These are phyloP conservation scores for Thymallus thymallus DNA, from an alignment of 2,113 vertebrate genomes.

Conservation along the genomic window DNA sequence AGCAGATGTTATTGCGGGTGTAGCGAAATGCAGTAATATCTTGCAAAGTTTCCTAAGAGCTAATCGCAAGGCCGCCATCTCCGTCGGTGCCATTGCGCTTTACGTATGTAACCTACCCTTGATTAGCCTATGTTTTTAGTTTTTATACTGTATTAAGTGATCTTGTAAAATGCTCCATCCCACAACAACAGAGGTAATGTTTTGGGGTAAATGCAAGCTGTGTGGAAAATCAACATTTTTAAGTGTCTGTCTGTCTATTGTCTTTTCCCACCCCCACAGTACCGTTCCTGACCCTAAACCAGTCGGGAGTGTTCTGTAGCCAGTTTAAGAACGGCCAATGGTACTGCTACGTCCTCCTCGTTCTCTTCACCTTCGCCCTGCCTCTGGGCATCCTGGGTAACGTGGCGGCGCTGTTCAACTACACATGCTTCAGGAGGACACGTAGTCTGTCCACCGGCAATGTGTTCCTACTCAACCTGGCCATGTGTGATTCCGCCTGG, in stretches of 20 bases:
- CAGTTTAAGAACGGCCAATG: constrained; percentile 55
- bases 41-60: no score
- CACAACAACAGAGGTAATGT: neutral
- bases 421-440: constrained; percentile 61
- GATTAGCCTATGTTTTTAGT: no score
- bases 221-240: neutral
- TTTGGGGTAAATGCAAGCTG: neutral
- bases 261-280: constrained; percentile 20
- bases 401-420: constrained; percentile 66
- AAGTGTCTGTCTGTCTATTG: neutral
- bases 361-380: constrained; percentile 63
- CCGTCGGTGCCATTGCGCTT: no score
- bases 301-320: constrained; percentile 63
- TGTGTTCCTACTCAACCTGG: constrained; percentile 77
- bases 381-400: constrained; percentile 77
- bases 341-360: constrained; percentile 75
- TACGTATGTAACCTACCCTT: no score
- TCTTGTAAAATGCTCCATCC: neutral
- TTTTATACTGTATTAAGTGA: neutral
- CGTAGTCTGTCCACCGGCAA: constrained; percentile 61
- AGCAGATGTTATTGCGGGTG: no score
- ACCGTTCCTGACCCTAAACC: constrained; percentile 36
- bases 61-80: no score
- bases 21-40: no score
- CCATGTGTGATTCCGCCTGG: constrained; percentile 78